Base-by-base conservation (phyloP, 1,140 invertebrate genomes). In the Drosophila ohnishii region DNA sequence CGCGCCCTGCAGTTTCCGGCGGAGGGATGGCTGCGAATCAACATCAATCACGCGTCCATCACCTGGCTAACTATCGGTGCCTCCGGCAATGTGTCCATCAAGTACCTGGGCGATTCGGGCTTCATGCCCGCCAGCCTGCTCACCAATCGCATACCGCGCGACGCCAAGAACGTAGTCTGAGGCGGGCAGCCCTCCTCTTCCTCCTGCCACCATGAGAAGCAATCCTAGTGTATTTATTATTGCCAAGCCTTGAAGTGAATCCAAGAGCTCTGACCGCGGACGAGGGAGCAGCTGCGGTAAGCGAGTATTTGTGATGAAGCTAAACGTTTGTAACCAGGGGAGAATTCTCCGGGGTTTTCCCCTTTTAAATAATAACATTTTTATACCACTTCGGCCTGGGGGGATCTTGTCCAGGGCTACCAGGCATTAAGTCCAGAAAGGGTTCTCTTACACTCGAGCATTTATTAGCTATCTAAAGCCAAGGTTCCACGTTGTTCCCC, bases 1-100 rank as follows among this genome's bases (percentile, higher is more conserved):
- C 98, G 98, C 92, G 97, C 97, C 1, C 92, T 99, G n/a, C 99
- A 99, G 92, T 96, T 99, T 86, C 98, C 98, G 13, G 95, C 98
- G 0, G 98, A 99, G 93, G 98, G 96, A 13, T 99, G 99, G 99
- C 92, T 99, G 7, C 94, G 99, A 22, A 95, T 99, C 73, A 95
- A 95, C 30, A 92, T 99, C 10, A 96, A 97, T 90, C 96, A 99
- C 92, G 97, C 94, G 10, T 99, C 97, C 78, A 97, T 99, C 51
- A 99, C 99, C 0, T 97, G 96, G 95, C 80, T 99, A 0, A 94
- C 94, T 1, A 97, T 99, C 74, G 92, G 94, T 32, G 96, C 97
- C 0, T 96, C 94, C 90, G 99, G 99, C 2, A 94, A 96, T 80
- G 98, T 99, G 8, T 93, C 94, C 13, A 92, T 99, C 2, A 93